phyloP scores from a whole-genome alignment of 2,888 invertebrate species.

The Pedicia rivosa region DNA sequence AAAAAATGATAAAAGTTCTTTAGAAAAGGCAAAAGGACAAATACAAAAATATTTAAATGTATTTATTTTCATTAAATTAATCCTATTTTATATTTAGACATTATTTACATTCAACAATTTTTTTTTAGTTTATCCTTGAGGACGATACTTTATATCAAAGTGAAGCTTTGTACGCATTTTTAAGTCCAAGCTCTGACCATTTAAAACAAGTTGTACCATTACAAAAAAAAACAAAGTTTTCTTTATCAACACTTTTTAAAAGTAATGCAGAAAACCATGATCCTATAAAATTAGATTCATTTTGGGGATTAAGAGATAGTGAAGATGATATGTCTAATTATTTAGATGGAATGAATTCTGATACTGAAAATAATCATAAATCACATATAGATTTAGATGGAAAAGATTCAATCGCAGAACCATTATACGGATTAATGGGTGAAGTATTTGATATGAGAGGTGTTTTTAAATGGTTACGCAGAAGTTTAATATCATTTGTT shows the following conservation, averaged over 20 bases:
- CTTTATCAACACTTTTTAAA: slow-evolving; percentile 72
- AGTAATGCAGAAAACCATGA: slow-evolving; percentile 35
- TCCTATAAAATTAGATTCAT: slow-evolving; percentile 20
- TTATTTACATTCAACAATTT: slow-evolving; percentile 1
- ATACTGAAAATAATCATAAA: slow-evolving; percentile 17
- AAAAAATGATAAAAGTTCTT: slow-evolving; percentile 60
- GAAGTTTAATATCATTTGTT: slow-evolving; percentile 78
- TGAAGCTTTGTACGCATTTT: slow-evolving; percentile 77
- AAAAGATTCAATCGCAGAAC: slow-evolving; percentile 79
- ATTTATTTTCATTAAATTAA: slow-evolving; percentile 22
- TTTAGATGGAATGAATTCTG: slow-evolving; percentile 44
- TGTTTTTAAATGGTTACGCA: slow-evolving; percentile 72
- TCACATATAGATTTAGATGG: slow-evolving; percentile 39
- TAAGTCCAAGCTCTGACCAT: slow-evolving; percentile 85
- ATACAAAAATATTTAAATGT: slow-evolving; percentile 79
- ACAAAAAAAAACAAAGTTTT: slow-evolving; percentile 76
- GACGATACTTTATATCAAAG: slow-evolving; percentile 77
- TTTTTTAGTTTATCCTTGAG: slow-evolving; percentile 59
- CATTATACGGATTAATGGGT: slow-evolving; percentile 69
- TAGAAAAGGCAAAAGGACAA: slow-evolving; percentile 68
- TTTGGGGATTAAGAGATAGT: slow-evolving; percentile 47
- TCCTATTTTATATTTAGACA: neutral
- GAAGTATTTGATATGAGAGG: slow-evolving; percentile 86
- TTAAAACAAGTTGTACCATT: slow-evolving; percentile 60
- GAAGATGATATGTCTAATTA: slow-evolving; percentile 71